Evolutionary conservation across 2,797 vertebrate genomes (phyloP), one percentile per base, ranked within the genome.

Genomic region (Paramormyrops hopkinsi): DNA sequence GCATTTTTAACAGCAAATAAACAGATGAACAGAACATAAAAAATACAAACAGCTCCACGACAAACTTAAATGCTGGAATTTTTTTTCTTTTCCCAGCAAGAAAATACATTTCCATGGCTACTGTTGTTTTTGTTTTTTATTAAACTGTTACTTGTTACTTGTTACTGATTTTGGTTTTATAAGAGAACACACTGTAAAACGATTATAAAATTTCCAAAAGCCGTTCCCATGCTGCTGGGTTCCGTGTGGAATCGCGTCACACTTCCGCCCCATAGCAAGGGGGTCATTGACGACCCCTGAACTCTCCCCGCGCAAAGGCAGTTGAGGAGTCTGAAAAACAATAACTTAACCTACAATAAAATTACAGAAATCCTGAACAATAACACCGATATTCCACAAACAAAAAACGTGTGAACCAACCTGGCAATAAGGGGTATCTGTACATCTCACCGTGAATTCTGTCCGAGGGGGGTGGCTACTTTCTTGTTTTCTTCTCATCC

Each of bases 341-440:
- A 73, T 89, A 91, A 91, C 89, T 88, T 91, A 92, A 91, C 90
- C 91, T 92, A 93, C 94, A 93, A 93, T 93, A 93, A 92, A 91
- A 91, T 91, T 93, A 95, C 96, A 96, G 94, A 94, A 95, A 91
- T 93, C 92, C 91, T 94, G 94, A 96, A 95, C 93, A 94, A 94
- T 95, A 91, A 89, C n/a, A 76, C 53, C 33, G 56, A 86, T 87
- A 86, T 87, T 90, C 85, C 92, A 79, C 22, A 33, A 69, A 69
- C 11, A 73, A 17, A 73, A 93, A 92, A 92, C 91, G 90, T 94
- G 93, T 93, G 93, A 73, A 87, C 65, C 76, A 92, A 97, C 96
- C 95, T 96, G 96, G 97, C 97, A 98, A 98, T 98, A 87, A 97
- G 98, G 96, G 95, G 96, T 94, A 95, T 95, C 94, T 97, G 96